Base-by-base conservation (phyloP, 2,797 vertebrate species). In the Euthynnus affinis region DNA sequence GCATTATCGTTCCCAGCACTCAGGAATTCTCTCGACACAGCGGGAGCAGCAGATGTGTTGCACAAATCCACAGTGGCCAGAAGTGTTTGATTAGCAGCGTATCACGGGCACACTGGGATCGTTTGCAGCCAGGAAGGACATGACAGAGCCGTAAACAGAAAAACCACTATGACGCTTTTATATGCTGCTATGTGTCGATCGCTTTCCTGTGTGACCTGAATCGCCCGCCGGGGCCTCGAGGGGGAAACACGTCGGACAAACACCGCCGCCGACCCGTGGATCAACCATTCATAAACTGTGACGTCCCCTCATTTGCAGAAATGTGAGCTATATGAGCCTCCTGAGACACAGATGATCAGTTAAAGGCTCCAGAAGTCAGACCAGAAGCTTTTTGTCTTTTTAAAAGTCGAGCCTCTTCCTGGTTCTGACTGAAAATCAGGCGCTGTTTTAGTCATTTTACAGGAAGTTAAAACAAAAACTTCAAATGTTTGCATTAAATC, bases 31-130 rank as follows among this genome's bases (percentile, higher is more conserved):
- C 71, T 48, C 51, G 9, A 42, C 64, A 8, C 74, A 58, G 85
- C 70, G 1, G 71, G 58, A 73, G 9, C 66, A 65, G 70, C 81
- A 87, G 79, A 84, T 86, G 79, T 64, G 77, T 14, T 34, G 51
- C 74, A 27, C 72, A 34, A 72, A 65, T 42, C 80, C 46, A 18
- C 76, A 6, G 69, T 49, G 67, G 74, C 56, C 20, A 46, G 22
- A 22, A 44, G 46, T 71, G 76, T 82, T 82, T 75, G 49, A 86
- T 83, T 63, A 73, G 71, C 78, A 70, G 51, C 6, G 27, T 23
- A 49, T 71, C 72, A 63, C 14, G n/a, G 40, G 22, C 51, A 22
- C 57, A 44, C 42, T 67, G 25, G 49, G 22, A 46, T 10, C 52
- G 53, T 66, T 71, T 59, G 27, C 44, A 61, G 64, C 18, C 74